Percentiles rank a stretch among this genome's conserved stretches.
phyloP scores from a whole-genome alignment of 2,113 vertebrate species.

The Strix uralensis region DNA sequence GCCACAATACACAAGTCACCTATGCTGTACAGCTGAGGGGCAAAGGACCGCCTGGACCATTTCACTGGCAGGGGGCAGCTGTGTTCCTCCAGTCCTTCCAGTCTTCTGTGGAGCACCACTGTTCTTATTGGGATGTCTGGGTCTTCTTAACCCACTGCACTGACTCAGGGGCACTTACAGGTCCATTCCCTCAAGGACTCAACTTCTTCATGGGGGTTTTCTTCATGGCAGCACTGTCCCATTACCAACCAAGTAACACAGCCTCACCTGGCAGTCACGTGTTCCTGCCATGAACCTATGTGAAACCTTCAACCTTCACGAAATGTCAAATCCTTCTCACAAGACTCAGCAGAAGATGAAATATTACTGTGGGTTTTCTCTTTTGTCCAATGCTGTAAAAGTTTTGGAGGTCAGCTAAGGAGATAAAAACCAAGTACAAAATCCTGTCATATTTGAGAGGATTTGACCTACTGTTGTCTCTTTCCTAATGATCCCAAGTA shows the following conservation, averaged over 20 bases:
- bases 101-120: background rate
- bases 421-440: background rate
- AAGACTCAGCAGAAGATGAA: background rate
- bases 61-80: background rate
- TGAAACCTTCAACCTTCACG: background rate
- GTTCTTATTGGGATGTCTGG: background rate
- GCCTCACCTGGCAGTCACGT: background rate
- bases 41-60: background rate
- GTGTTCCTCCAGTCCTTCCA: background rate
- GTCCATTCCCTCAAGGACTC: background rate
- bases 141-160: background rate
- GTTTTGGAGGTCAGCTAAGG: background rate
- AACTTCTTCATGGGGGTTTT: background rate
- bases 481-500: background rate
- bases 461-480: background rate
- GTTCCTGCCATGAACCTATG: background rate
- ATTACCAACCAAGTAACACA: background rate
- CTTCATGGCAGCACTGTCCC: background rate
- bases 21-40: background rate
- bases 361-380: background rate
- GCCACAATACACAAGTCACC: background rate
- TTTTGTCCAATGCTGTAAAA: background rate
- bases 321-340: background rate
- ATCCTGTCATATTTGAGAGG: background rate
- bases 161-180: background rate